phyloP scores from a whole-genome alignment of 2,113 vertebrate species.

The Clarias magur region DNA sequence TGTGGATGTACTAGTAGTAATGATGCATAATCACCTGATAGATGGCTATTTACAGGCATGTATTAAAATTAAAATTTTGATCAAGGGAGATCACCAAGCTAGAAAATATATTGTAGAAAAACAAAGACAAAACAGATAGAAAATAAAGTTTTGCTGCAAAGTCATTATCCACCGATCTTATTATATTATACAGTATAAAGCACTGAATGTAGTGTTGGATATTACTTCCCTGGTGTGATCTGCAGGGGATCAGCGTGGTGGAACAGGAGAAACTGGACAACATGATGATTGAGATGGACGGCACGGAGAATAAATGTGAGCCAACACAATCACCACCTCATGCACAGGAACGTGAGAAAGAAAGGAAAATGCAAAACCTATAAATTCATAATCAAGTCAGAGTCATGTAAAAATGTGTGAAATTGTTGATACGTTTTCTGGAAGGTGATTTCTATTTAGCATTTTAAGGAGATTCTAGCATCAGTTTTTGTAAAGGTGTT shows the following conservation, averaged over 20 bases:
- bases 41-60: no score
- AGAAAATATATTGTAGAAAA: no score
- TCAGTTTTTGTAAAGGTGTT: not conserved
- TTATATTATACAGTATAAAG: not conserved
- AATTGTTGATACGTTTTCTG: not conserved
- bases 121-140: no score
- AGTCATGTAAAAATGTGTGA: not conserved
- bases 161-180: not conserved
- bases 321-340: not conserved
- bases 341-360: not conserved
- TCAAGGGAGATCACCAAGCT: no score
- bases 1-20: no score
- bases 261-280: constrained; percentile 95
- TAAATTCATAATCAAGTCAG: not conserved
- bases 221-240: constrained; percentile 32
- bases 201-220: constrained; percentile 7
- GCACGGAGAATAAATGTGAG: constrained; percentile 97
- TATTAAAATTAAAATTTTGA: no score
- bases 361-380: not conserved
- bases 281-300: constrained; percentile 89
- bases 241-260: constrained; percentile 84
- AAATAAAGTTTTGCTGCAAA: not conserved
- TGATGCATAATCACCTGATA: no score
- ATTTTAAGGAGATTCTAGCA: not conserved
- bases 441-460: not conserved